Percentiles rank a stretch among this genome's conserved stretches.
Conservation (phyloP, 1,140 invertebrate species). For the Harpegnathos saltator region DNA sequence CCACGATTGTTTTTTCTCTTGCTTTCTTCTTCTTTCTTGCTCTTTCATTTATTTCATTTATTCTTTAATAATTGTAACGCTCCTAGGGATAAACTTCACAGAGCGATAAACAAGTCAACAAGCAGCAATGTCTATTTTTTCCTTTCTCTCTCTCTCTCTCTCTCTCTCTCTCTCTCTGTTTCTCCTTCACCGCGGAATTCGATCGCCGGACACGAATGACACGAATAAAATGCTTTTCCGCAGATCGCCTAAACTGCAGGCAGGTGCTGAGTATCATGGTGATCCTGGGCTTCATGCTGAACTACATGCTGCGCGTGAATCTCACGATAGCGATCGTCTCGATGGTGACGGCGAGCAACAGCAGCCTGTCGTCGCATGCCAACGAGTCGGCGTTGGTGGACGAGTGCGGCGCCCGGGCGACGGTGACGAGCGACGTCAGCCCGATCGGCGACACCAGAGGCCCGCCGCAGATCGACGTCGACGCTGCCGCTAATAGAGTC, state of each 20-base stretch:
- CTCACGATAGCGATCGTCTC: constrained; percentile 95
- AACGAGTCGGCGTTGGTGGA: constrained; percentile 15
- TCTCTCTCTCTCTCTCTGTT: no score
- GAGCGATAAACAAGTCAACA: no score
- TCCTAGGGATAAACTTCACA: no score
- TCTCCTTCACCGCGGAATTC: no score
- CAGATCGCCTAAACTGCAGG: constrained; percentile 91
- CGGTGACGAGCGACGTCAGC: constrained; percentile 26
- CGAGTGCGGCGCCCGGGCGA: constrained; percentile 9
- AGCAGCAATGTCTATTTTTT: no score
- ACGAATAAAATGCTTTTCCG: constrained; percentile 74
- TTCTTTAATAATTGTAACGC: no score
- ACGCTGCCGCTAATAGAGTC: constrained; percentile 18
- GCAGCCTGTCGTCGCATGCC: constrained; percentile 66
- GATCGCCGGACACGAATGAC: not conserved
- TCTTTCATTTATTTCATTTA: no score
- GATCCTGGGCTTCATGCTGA: constrained; percentile 94
- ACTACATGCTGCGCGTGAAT: constrained; percentile 95
- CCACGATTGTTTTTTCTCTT: no score
- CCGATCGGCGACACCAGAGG: constrained; percentile 41
- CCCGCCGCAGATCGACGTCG: not conserved
- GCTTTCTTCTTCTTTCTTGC: no score
- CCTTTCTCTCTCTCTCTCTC: no score
- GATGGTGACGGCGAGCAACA: constrained; percentile 89
- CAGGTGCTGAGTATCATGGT: constrained; percentile 94